Conservation (phyloP, 2,797 vertebrate genomes). For the Enteromius mattozi region DNA sequence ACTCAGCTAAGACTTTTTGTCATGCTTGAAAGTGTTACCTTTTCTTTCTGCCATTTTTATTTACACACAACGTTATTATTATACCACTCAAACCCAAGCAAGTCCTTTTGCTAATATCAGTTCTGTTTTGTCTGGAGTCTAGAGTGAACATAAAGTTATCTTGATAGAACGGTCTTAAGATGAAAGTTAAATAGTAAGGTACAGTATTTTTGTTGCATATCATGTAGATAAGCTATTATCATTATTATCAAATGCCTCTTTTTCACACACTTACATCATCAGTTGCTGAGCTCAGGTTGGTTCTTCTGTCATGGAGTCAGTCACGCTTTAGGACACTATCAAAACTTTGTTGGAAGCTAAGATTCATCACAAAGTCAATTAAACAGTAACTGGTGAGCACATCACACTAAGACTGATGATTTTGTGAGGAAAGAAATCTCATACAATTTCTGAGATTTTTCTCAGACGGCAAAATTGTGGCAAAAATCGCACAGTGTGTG, state of each 20-base stretch:
- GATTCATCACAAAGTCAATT: slow-evolving; percentile 3
- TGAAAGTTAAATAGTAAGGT: background rate
- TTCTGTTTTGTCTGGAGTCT: background rate
- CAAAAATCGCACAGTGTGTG: background rate
- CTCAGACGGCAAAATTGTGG: background rate
- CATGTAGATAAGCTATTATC: background rate
- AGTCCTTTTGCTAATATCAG: background rate
- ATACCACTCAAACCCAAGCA: background rate
- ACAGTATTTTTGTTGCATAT: background rate
- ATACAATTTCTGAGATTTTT: background rate
- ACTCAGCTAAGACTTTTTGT: background rate
- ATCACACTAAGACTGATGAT: background rate
- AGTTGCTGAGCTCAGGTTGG: background rate
- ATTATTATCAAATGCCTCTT: background rate
- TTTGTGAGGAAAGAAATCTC: background rate
- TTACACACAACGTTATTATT: background rate
- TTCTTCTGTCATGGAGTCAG: background rate
- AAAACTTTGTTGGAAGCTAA: background rate
- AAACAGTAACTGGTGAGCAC: background rate
- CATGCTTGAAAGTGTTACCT: background rate
- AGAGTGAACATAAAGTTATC: background rate
- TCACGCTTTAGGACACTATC: background rate
- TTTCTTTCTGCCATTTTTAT: background rate
- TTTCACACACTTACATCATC: background rate
- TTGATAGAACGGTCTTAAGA: background rate